Percentiles rank a stretch among this genome's conserved stretches.
phyloP scores from a whole-genome alignment of 2,888 invertebrate genomes.

The Balanococcus diminutus region DNA sequence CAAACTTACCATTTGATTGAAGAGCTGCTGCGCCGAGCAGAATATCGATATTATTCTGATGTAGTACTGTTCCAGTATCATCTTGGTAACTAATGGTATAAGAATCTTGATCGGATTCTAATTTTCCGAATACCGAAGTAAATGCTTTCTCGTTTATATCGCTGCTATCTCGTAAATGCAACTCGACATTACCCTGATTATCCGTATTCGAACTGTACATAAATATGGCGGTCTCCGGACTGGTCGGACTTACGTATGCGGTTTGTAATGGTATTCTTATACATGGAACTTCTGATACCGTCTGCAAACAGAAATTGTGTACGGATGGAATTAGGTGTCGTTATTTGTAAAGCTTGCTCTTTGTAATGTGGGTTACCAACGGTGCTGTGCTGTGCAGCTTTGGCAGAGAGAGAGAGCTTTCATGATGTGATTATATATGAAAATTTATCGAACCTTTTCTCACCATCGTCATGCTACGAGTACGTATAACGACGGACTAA shows the following conservation, averaged over 20 bases:
- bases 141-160: conserved; percentile 45
- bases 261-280: conserved; percentile 48
- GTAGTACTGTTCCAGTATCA: conserved; percentile 39
- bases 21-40: conserved; percentile 54
- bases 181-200: conserved; percentile 51
- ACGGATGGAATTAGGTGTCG: not conserved
- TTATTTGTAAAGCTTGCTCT: conserved; percentile 2
- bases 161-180: conserved; percentile 39
- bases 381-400: not conserved
- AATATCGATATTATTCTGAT: conserved; percentile 50
- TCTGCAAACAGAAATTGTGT: conserved; percentile 35
- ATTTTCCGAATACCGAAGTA: conserved; percentile 49
- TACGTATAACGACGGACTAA: not conserved
- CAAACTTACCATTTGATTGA: conserved; percentile 50
- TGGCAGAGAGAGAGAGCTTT: not conserved
- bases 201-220: conserved; percentile 54
- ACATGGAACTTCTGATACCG: conserved; percentile 47
- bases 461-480: not conserved
- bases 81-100: conserved; percentile 54
- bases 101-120: conserved; percentile 49
- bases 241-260: conserved; percentile 46
- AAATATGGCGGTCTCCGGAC: conserved; percentile 51
- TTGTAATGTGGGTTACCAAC: conserved; percentile 3
- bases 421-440: not conserved
- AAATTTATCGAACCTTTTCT: conserved; percentile 1